Base-by-base conservation (phyloP, 2,113 vertebrate genomes). In the Chascanopsetta lugubris region DNA sequence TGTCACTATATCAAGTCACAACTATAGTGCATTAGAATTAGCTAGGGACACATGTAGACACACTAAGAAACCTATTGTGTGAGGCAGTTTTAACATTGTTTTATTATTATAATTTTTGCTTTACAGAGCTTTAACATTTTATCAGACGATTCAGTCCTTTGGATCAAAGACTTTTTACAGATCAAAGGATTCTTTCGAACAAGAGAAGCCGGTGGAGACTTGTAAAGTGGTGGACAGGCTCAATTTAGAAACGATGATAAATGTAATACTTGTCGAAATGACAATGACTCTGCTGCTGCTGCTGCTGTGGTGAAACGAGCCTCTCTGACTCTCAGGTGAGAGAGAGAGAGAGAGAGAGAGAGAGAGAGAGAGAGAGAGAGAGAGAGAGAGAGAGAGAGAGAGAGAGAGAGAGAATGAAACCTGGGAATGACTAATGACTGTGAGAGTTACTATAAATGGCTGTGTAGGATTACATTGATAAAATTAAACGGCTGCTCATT, bases 401-500 rank as follows among this genome's bases (percentile, higher is more conserved):
- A n/a, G n/a, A n/a, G n/a, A n/a, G n/a, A n/a, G n/a, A n/a, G n/a
- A n/a, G n/a, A 46, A 24, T 5, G 20, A 29, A 51, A 79, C 66
- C 29, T n/a, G 57, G 70, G 22, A 66, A 48, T 67, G 59, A 63
- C 48, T 68, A 55, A 75, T 64, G 69, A 69, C 42, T n/a, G n/a
- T n/a, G n/a, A 53, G 24, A 46, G 55, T 68, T 53, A 67, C 58
- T 68, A 60, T 61, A 50, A 73, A 66, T 61, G 49, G 77, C 9
- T 56, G 42, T 24, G 46, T 24, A 51, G 26, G 76, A 73, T 81
- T 47, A 65, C 45, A 61, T 20, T 73, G 38, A 71, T 59, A 62
- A 66, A 78, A 76, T 34, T 55, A 66, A 77, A 73, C 32, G 50
- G 56, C 67, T 51, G 70, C 65, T 54, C 13, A 2, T 79, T 80